These are phyloP conservation scores for Trachymyrmex septentrionalis DNA, from an alignment of 1,140 invertebrate genomes.

Conservation along the genomic window DNA sequence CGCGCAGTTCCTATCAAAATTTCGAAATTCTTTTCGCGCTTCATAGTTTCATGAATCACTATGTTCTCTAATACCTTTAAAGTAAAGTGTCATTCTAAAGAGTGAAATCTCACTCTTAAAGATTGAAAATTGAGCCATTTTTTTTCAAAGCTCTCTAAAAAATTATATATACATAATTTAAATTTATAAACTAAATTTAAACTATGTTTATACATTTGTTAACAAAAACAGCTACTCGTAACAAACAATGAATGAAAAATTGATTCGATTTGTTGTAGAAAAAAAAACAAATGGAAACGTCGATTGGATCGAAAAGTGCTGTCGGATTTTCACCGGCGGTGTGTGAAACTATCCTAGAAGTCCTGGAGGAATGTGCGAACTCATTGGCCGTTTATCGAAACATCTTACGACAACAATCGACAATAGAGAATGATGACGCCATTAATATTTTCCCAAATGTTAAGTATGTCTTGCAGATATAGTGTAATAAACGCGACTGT, in stretches of 20 bases:
- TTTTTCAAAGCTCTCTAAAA: no score
- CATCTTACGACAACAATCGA: constrained; percentile 76
- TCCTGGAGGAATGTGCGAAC: constrained; percentile 81
- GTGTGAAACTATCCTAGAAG: constrained; percentile 72
- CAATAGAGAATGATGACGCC: constrained; percentile 17
- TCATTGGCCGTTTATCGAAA: constrained; percentile 81
- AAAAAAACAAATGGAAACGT: constrained; percentile 44
- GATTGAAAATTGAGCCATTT: no score
- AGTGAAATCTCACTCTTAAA: no score
- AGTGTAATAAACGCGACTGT: neutral
- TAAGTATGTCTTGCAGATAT: constrained; percentile 42
- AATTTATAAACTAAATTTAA: no score
- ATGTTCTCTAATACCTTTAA: no score
- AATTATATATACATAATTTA: no score
- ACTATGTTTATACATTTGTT: neutral
- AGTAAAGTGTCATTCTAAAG: no score
- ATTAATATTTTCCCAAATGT: constrained; percentile 40
- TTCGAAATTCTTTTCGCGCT: neutral
- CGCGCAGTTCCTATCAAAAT: neutral
- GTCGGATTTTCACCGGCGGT: constrained; percentile 32
- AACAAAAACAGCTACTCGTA: neutral
- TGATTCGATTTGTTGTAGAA: neutral
- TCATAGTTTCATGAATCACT: neutral
- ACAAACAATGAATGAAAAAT: neutral
- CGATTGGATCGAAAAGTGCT: constrained; percentile 11